phyloP scores from a whole-genome alignment of 2,888 invertebrate genomes.

The Nephrotoma flavescens region DNA sequence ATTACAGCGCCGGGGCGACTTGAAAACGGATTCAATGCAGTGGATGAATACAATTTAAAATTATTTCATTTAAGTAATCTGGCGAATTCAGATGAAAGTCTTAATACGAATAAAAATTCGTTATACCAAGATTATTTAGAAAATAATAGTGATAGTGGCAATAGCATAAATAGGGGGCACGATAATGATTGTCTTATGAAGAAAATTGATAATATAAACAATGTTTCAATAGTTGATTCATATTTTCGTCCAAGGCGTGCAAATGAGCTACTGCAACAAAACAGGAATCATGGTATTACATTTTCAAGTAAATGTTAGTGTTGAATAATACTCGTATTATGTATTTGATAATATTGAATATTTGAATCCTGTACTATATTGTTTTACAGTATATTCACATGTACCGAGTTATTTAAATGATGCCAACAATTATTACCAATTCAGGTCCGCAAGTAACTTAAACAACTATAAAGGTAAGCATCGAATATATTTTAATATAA shows the following conservation, averaged over 20 bases:
- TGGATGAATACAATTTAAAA: not conserved
- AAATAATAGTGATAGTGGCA: not conserved
- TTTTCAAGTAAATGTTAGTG: not conserved
- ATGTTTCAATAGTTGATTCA: constrained; percentile 40
- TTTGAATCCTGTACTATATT: not conserved
- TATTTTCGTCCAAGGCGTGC: constrained; percentile 56
- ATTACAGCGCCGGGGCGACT: constrained; percentile 34
- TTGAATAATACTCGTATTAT: not conserved
- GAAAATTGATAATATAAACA: constrained; percentile 4
- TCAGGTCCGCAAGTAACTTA: not conserved
- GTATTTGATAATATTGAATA: not conserved
- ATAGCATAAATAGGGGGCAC: not conserved
- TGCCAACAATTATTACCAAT: not conserved
- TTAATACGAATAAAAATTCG: not conserved
- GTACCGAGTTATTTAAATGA: not conserved
- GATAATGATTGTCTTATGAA: not conserved
- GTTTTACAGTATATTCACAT: not conserved
- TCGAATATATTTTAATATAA: not conserved
- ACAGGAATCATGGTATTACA: constrained; percentile 30
- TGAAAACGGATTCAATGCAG: constrained; percentile 18
- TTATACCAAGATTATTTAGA: not conserved
- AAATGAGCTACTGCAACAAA: constrained; percentile 40
- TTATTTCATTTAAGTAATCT: not conserved
- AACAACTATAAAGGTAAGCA: not conserved
- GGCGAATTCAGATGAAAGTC: not conserved